phyloP scores from a whole-genome alignment of 2,797 vertebrate species.

The Coregonus ussuriensis region DNA sequence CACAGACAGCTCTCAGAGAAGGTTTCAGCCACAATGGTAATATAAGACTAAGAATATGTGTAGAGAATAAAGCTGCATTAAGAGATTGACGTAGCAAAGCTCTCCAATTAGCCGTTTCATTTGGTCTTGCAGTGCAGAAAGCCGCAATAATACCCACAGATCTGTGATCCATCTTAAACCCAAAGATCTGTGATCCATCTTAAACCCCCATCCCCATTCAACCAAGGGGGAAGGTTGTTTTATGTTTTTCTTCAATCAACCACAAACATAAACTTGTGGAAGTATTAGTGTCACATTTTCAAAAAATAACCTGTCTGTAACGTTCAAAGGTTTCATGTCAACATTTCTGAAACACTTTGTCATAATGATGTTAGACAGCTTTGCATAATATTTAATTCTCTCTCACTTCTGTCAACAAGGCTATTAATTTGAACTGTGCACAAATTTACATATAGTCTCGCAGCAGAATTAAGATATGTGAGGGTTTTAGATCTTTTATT shows the following conservation, averaged over 20 bases:
- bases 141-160: slow-evolving; percentile 32
- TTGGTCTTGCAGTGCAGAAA: slow-evolving; percentile 43
- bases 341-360: not conserved
- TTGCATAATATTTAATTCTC: no score
- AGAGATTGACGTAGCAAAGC: slow-evolving; percentile 55
- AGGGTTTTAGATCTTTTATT: not conserved
- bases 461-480: not conserved
- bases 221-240: not conserved
- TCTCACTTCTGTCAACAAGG: not conserved
- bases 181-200: not conserved
- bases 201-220: not conserved
- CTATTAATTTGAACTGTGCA: not conserved
- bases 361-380: no score
- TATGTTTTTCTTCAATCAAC: slow-evolving; percentile 2
- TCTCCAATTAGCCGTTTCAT: slow-evolving; percentile 44
- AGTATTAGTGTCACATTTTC: not conserved
- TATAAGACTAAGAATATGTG: slow-evolving; percentile 36
- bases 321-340: not conserved
- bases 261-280: not conserved
- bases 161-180: not conserved
- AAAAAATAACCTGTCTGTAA: not conserved
- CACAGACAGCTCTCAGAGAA: not conserved
- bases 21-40: slow-evolving; percentile 21
- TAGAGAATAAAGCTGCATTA: slow-evolving; percentile 57
- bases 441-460: not conserved